Percentiles rank a stretch among this genome's conserved stretches.
Conservation (phyloP, 2,797 vertebrate species). For the Centroberyx gerrardi region DNA sequence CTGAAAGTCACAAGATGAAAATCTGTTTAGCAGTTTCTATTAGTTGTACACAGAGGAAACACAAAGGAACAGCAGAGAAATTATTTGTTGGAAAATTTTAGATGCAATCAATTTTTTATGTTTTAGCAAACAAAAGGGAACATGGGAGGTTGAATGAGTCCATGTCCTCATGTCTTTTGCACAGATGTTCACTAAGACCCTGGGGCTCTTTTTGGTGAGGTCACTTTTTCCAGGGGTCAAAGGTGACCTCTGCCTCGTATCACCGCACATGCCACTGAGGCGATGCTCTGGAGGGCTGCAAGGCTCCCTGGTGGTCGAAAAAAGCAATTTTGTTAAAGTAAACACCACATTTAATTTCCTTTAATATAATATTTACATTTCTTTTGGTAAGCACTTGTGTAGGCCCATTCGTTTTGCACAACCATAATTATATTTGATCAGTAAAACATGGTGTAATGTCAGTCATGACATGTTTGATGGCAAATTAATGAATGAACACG, state of each 20-base stretch:
- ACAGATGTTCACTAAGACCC: slow-evolving; percentile 44
- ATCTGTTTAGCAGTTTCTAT: background rate
- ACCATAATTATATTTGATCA: background rate
- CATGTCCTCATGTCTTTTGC: background rate
- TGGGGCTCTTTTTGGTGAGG: slow-evolving; percentile 29
- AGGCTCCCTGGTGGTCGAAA: background rate
- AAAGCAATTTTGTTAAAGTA: background rate
- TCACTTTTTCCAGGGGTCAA: slow-evolving; percentile 58
- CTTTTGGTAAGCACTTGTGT: background rate
- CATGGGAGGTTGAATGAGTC: slow-evolving; percentile 12
- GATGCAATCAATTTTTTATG: background rate
- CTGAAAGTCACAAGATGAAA: background rate
- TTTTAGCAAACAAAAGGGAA: slow-evolving; percentile 7
- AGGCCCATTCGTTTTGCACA: background rate
- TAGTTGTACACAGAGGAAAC: background rate
- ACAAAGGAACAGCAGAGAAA: background rate
- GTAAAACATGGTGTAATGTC: background rate
- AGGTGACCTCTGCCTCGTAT: slow-evolving; percentile 54
- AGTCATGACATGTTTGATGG: background rate
- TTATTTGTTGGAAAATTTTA: background rate
- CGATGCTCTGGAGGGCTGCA: slow-evolving; percentile 27
- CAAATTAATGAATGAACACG: background rate
- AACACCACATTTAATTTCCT: background rate
- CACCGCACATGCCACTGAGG: slow-evolving; percentile 42
- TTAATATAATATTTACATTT: background rate